These are phyloP conservation scores for Carpatolechia fugitivella DNA, from an alignment of 2,888 invertebrate genomes.

Conservation along the genomic window DNA sequence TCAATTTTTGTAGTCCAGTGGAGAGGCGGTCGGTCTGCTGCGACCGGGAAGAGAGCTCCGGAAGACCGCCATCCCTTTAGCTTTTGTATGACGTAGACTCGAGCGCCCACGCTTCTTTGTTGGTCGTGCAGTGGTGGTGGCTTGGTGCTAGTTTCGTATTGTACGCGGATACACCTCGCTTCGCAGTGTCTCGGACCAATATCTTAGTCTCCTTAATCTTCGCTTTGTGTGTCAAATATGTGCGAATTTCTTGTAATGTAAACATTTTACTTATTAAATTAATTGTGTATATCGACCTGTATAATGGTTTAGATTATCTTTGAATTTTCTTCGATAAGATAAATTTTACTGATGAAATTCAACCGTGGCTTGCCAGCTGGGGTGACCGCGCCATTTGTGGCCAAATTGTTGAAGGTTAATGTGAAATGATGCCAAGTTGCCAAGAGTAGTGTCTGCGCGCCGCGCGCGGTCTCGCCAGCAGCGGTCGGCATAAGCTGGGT, in stretches of 20 bases:
- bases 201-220: slow-evolving; percentile 70
- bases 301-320: slow-evolving; percentile 76
- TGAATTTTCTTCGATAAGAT: slow-evolving; percentile 66
- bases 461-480: slow-evolving; percentile 59
- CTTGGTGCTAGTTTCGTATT: slow-evolving; percentile 73
- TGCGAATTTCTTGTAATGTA: slow-evolving; percentile 74
- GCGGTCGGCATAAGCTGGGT: slow-evolving; percentile 52
- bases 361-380: slow-evolving; percentile 52
- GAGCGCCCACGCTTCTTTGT: slow-evolving; percentile 48
- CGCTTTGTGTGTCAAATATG: slow-evolving; percentile 80
- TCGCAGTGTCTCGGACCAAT: slow-evolving; percentile 79
- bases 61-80: slow-evolving; percentile 36
- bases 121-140: slow-evolving; percentile 72
- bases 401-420: slow-evolving; percentile 71
- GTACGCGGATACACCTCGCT: slow-evolving; percentile 67
- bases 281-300: slow-evolving; percentile 75
- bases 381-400: slow-evolving; percentile 63
- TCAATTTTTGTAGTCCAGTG: slow-evolving; percentile 20
- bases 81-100: slow-evolving; percentile 48
- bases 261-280: slow-evolving; percentile 67
- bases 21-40: slow-evolving; percentile 36
- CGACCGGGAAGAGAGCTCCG: slow-evolving; percentile 26
- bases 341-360: slow-evolving; percentile 53
- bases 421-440: slow-evolving; percentile 63
- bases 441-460: slow-evolving; percentile 32